These are phyloP conservation scores for Gambusia holbrooki DNA, from an alignment of 2,113 vertebrate genomes.

Conservation along the genomic window DNA sequence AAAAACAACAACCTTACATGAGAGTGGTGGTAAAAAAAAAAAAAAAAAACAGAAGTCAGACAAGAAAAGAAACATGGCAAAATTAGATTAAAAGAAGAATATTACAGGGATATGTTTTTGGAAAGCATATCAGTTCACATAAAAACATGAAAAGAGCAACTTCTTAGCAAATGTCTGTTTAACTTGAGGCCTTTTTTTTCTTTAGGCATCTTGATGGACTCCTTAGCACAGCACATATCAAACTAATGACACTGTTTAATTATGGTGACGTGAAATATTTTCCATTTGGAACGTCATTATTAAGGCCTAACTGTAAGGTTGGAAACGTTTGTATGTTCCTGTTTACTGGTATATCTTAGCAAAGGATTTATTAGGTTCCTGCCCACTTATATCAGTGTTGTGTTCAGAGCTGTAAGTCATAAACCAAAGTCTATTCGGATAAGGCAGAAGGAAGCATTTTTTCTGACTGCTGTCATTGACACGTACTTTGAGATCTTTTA, in stretches of 20 bases:
- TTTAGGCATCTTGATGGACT: neutral
- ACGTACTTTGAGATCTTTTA: neutral
- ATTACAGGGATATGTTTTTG: neutral
- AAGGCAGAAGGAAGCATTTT: slow-evolving; percentile 23
- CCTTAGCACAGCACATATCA: neutral
- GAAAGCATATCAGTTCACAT: too few relatives aligned
- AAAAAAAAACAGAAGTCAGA: too few relatives aligned
- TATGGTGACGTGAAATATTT: slow-evolving; percentile 11
- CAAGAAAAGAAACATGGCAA: too few relatives aligned
- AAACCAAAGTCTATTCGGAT: slow-evolving; percentile 74
- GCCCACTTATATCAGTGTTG: slow-evolving; percentile 10
- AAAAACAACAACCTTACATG: too few relatives aligned
- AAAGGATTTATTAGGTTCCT: slow-evolving; percentile 16
- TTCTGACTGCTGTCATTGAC: neutral
- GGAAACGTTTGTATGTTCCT: neutral
- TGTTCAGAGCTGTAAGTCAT: slow-evolving; percentile 28
- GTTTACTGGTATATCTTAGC: slow-evolving; percentile 38
- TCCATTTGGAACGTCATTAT: neutral
- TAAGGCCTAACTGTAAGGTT: neutral
- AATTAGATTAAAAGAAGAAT: neutral
- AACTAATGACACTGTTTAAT: neutral
- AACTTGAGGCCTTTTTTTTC: neutral
- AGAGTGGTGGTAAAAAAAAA: too few relatives aligned
- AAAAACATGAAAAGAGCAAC: neutral
- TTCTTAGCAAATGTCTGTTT: neutral